phyloP scores from a whole-genome alignment of 2,888 invertebrate genomes.

The Tricholauxania praeusta region DNA sequence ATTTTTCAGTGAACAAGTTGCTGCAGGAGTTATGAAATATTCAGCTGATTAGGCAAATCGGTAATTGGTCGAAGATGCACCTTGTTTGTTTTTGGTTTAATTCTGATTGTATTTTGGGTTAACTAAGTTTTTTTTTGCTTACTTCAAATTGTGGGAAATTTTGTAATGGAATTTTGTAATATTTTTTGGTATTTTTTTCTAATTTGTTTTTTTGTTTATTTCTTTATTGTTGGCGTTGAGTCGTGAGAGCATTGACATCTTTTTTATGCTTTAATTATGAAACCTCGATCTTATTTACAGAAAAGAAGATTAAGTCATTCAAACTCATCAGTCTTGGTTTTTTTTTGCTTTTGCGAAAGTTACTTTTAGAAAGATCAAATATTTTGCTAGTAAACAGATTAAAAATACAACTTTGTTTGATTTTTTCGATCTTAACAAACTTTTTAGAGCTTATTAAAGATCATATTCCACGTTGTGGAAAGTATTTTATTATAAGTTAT shows the following conservation, averaged over 20 bases:
- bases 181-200: background rate
- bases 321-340: no score
- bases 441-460: no score
- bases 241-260: slow-evolving; percentile 35
- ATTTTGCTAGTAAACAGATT: no score
- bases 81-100: slow-evolving; percentile 23
- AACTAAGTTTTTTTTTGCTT: background rate
- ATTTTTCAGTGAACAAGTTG: slow-evolving; percentile 33
- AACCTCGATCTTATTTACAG: background rate
- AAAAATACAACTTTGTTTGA: no score
- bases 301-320: background rate
- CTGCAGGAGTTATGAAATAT: slow-evolving; percentile 38
- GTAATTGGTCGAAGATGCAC: slow-evolving; percentile 34
- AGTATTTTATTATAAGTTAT: no score
- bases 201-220: background rate
- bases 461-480: no score
- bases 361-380: no score
- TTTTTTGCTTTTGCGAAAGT: no score
- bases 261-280: background rate
- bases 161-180: slow-evolving; percentile 33
- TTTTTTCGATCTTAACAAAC: no score
- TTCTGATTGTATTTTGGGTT: background rate
- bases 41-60: slow-evolving; percentile 26
- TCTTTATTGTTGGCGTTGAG: background rate
- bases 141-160: slow-evolving; percentile 34